Evolutionary conservation across 2,797 vertebrate genomes (phyloP).

Genomic region (Dendrocincla fuliginosa): DNA sequence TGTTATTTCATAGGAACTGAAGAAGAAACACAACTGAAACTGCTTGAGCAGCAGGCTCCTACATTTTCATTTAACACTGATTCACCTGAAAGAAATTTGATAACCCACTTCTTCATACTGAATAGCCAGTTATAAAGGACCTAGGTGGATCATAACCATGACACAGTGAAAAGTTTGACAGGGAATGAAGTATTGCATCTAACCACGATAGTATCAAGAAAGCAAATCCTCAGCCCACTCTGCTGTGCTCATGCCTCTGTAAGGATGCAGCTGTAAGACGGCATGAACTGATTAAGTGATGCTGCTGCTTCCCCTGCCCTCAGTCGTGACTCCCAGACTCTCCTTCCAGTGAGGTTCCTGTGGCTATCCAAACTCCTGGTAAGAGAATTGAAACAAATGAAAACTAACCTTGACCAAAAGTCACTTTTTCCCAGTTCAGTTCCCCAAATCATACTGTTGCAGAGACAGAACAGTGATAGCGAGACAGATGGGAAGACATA

Average conservation of each 20-base stretch:
- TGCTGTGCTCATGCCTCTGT: neutral
- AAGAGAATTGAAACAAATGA: neutral
- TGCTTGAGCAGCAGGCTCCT: neutral
- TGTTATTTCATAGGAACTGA: neutral
- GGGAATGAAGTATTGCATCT: neutral
- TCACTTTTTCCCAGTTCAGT: neutral
- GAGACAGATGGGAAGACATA: neutral
- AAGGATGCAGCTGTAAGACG: neutral
- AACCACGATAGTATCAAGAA: neutral
- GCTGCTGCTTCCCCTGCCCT: neutral
- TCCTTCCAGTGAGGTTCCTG: neutral
- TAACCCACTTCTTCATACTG: neutral
- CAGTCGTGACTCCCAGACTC: neutral
- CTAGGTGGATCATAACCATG: rapidly evolving
- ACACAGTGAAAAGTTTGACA: neutral
- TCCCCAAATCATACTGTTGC: rapidly evolving
- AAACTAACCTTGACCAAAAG: neutral
- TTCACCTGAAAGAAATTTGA: neutral
- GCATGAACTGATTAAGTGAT: rapidly evolving
- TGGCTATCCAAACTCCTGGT: neutral
- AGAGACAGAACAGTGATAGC: neutral
- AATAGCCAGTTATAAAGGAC: neutral
- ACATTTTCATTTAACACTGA: neutral
- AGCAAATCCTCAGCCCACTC: neutral
- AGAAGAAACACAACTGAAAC: neutral